Percentiles rank a stretch among this genome's conserved stretches.
These are phyloP conservation scores for Otocyon megalotis DNA, from an alignment of 2,113 vertebrate species.

Conservation along the genomic window DNA sequence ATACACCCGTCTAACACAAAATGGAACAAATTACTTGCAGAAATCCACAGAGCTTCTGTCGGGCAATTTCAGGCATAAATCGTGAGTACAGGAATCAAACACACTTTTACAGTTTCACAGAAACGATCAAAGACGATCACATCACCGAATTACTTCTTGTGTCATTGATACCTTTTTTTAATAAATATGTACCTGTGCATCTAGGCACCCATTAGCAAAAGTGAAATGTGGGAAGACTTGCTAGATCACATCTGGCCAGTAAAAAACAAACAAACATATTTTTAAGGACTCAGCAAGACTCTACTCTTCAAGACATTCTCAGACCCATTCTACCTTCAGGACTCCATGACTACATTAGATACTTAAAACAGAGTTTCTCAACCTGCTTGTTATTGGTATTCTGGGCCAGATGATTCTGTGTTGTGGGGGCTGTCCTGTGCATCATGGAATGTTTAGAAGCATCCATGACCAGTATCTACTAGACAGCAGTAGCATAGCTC, in stretches of 20 bases:
- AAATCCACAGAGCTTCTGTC: not conserved
- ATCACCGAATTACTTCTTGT: not conserved
- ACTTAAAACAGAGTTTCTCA: not conserved
- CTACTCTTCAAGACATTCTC: not conserved
- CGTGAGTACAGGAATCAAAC: not conserved
- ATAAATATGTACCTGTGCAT: not conserved
- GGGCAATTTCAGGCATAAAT: not conserved
- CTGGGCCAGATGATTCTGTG: not conserved
- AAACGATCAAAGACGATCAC: not conserved
- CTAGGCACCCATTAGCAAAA: conserved; percentile 36
- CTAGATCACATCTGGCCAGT: not conserved
- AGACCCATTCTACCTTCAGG: not conserved
- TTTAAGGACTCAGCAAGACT: conserved; percentile 42
- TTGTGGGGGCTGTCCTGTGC: not conserved
- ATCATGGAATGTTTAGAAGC: not conserved
- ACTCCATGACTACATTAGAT: not conserved
- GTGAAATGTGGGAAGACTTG: not conserved
- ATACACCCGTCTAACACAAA: not conserved
- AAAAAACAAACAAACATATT: not conserved
- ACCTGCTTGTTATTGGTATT: not conserved
- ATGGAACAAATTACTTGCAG: not conserved
- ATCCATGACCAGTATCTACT: not conserved
- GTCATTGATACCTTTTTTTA: not conserved
- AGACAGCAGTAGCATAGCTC: too few relatives aligned
- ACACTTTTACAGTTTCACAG: not conserved